Evolutionary conservation across 2,797 vertebrate genomes (phyloP), one percentile per base, ranked within the genome.

Genomic region (Melanotaenia trifasciata): DNA sequence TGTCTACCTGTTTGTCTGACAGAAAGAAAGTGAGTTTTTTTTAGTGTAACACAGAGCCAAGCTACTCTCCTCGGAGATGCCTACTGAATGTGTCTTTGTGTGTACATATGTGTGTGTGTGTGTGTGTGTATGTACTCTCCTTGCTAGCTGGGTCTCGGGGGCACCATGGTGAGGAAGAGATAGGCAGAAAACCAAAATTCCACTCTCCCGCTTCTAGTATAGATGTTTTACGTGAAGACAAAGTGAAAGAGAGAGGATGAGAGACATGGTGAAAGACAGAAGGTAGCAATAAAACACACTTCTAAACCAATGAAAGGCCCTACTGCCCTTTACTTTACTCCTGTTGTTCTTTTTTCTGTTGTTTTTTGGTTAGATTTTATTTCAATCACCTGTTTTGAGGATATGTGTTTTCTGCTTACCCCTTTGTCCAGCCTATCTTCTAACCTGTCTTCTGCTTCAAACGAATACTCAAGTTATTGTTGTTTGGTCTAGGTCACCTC

Each of bases 171-270:
- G 79, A 88, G 83, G 79, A 85, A 70, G 78, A 90, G 91, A 93
- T 92, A 90, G 90, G 91, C 90, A 86, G 75, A 63, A 64, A 61
- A 91, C 89, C 89, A 92, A 90, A 83, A 88, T 76, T 47, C 58
- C 66, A 33, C 79, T 76, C 76, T 79, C 67, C 65, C 56, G 63
- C 82, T 84, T 85, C 72, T 70, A 70, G 79, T 83, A 61, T 86
- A 77, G 76, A 83, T 76, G 73, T 89, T 89, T 76, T 67, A 73
- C 78, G 64, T 67, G 53, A 72, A 81, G 71, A 85, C 79, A 84
- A 73, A 82, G 84, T 67, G 24, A 67, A 61, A 80, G 60, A 76
- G 67, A 81, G 79, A 85, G 83, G 73, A 87, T 79, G 76, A 78
- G 78, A 78, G 80, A 81, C 54, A 67, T 64, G 20, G 53, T 64